Evolutionary conservation across 2,113 vertebrate species (phyloP).

Genomic region (Anarhynchus alexandrinus): DNA sequence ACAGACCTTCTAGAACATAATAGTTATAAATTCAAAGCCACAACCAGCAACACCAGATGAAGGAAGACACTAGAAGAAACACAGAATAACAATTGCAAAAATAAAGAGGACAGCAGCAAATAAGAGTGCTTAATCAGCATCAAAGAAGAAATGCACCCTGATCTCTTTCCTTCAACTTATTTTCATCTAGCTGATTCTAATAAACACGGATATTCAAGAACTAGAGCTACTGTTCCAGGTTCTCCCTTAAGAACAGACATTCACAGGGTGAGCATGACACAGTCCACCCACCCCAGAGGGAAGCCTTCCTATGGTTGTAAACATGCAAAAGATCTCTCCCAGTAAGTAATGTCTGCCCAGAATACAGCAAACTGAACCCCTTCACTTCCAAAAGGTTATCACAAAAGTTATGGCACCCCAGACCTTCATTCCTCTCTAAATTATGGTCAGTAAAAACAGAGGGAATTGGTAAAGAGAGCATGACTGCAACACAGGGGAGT

Average conservation of each 20-base stretch:
- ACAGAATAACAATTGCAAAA: background rate
- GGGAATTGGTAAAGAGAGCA: background rate
- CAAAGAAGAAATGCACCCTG: background rate
- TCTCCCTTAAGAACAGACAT: background rate
- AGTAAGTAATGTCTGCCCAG: background rate
- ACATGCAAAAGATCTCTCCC: background rate
- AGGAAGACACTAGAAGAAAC: background rate
- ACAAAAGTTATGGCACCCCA: background rate
- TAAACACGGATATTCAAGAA: background rate
- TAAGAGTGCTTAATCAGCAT: background rate
- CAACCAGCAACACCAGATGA: background rate
- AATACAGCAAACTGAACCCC: background rate
- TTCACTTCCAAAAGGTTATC: background rate
- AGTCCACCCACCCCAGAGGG: background rate
- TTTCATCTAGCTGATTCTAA: background rate
- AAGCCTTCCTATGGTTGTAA: background rate
- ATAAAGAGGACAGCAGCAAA: background rate
- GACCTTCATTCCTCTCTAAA: background rate
- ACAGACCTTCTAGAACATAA: background rate
- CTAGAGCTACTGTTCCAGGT: background rate
- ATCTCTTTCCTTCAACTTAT: background rate
- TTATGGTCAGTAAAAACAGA: background rate
- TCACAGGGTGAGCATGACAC: background rate
- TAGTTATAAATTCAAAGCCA: background rate
- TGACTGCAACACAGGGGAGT: background rate